Conservation (phyloP, 2,113 vertebrate genomes). For the Onychostruthus taczanowskii region DNA sequence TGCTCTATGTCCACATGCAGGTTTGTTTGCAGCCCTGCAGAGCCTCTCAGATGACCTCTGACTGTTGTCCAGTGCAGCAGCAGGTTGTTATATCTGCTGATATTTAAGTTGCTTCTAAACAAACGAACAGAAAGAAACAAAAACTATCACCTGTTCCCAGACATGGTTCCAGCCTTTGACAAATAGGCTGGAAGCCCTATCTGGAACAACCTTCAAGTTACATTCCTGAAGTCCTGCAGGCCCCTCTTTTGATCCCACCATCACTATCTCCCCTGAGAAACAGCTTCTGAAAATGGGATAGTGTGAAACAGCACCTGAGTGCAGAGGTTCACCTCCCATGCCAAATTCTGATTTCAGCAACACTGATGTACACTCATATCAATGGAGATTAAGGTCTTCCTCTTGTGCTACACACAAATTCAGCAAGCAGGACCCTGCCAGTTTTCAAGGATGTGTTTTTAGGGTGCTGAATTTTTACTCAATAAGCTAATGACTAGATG, state of each 20-base stretch:
- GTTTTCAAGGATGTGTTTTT: neutral
- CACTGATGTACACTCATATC: neutral
- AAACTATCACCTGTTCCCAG: neutral
- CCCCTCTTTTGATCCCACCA: neutral
- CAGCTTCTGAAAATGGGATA: neutral
- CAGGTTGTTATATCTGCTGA: neutral
- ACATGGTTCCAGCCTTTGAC: neutral
- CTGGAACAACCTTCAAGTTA: neutral
- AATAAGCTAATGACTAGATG: neutral
- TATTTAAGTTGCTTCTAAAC: neutral
- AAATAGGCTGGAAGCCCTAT: neutral
- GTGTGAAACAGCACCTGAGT: neutral
- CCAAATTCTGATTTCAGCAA: neutral
- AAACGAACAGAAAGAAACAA: neutral
- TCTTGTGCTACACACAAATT: neutral
- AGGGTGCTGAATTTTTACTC: neutral
- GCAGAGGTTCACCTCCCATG: neutral
- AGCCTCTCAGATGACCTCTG: neutral
- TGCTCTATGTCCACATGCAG: neutral
- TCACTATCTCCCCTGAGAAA: neutral
- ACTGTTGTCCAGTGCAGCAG: neutral
- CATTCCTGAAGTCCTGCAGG: neutral
- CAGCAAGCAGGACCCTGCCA: neutral
- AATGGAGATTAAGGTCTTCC: neutral
- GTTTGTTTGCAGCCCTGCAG: neutral